Evolutionary conservation across 2,797 vertebrate species (phyloP).

Genomic region (Lutjanus argentimaculatus): DNA sequence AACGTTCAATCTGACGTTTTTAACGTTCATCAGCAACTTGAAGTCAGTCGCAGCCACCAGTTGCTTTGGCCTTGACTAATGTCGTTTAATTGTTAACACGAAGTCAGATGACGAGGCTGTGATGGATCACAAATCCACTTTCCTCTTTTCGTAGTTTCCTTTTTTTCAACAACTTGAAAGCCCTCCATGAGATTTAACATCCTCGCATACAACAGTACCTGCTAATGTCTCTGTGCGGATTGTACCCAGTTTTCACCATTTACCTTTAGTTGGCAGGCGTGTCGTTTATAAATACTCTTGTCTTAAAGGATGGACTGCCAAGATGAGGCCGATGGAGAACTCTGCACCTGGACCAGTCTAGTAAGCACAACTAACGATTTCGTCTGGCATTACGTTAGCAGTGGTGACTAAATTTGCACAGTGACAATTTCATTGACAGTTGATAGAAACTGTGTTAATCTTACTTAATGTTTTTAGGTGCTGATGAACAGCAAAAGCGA

Average conservation of each 20-base stretch:
- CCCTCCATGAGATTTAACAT: neutral
- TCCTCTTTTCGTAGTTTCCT: constrained; percentile 32
- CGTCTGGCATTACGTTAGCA: neutral
- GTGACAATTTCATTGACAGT: neutral
- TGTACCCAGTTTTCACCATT: neutral
- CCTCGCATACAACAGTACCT: neutral
- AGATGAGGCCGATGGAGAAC: constrained; percentile 41
- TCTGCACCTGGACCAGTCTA: constrained; percentile 58
- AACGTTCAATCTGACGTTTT: neutral
- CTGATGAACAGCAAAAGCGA: constrained; percentile 68
- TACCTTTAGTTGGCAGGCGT: neutral
- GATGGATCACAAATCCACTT: constrained; percentile 21
- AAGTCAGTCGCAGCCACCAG: neutral
- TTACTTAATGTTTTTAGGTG: constrained; percentile 75
- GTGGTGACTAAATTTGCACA: neutral
- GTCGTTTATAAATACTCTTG: neutral
- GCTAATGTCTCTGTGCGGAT: neutral
- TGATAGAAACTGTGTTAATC: neutral
- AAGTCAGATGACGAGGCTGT: neutral
- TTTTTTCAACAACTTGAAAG: neutral
- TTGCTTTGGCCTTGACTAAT: too few relatives aligned
- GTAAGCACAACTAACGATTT: constrained; percentile 47
- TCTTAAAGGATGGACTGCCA: constrained; percentile 61
- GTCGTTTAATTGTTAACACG: neutral
- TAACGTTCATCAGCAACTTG: neutral